phyloP scores from a whole-genome alignment of 1,140 invertebrate species.

The Apis florea region DNA sequence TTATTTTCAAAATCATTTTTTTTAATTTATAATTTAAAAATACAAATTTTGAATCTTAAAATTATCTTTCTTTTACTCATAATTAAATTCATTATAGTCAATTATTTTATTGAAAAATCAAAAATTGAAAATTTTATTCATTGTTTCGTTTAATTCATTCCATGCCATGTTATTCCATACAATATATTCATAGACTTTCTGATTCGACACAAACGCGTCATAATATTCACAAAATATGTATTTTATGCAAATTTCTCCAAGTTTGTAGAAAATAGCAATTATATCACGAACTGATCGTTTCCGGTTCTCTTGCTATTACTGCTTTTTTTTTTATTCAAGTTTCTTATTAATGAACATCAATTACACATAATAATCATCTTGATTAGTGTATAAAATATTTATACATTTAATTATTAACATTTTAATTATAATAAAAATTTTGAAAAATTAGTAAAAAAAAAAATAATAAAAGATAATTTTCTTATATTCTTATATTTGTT shows the following conservation, averaged over 20 bases:
- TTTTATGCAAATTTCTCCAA: constrained; percentile 17
- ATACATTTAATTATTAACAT: not conserved
- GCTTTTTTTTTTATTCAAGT: constrained; percentile 3
- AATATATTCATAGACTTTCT: not conserved
- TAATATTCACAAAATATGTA: not conserved
- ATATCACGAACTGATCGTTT: constrained; percentile 8
- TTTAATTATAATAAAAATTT: too few relatives aligned
- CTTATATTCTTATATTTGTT: too few relatives aligned
- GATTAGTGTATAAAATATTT: constrained; percentile 24
- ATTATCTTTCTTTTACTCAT: too few relatives aligned
- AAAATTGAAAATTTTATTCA: too few relatives aligned
- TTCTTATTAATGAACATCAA: not conserved
- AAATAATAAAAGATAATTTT: too few relatives aligned
- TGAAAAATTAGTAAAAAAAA: too few relatives aligned
- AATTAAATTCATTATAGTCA: too few relatives aligned
- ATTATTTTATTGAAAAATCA: too few relatives aligned
- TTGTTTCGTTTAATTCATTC: not conserved
- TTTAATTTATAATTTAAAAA: not conserved
- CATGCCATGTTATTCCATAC: too few relatives aligned
- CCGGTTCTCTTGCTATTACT: not conserved
- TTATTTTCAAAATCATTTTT: not conserved
- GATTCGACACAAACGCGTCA: not conserved
- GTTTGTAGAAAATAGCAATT: not conserved
- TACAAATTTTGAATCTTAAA: not conserved
- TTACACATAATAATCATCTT: not conserved